Evolutionary conservation across 2,888 invertebrate genomes (phyloP).

Genomic region (Caenorhabditis panamensis): DNA sequence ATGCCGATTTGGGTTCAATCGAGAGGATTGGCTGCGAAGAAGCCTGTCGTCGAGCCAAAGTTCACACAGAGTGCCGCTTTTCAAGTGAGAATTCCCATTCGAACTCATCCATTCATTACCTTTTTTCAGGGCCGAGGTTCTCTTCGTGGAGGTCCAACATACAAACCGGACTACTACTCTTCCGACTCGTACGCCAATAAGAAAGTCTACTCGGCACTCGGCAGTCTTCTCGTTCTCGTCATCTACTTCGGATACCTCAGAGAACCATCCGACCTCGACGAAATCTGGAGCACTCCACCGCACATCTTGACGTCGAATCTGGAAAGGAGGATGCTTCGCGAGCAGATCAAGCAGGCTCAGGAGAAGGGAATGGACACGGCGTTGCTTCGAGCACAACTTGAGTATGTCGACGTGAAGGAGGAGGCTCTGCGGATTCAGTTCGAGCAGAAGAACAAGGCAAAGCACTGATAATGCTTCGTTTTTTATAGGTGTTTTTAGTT

Average conservation of each 20-base stretch:
- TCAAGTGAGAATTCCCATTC: constrained; percentile 59
- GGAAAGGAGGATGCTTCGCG: constrained; percentile 74
- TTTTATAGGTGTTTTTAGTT: constrained; percentile 17
- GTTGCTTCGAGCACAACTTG: constrained; percentile 74
- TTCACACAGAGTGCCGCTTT: constrained; percentile 79
- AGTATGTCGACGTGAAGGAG: constrained; percentile 79
- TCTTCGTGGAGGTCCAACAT: constrained; percentile 40
- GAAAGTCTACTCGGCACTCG: constrained; percentile 70
- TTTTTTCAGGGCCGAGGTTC: constrained; percentile 61
- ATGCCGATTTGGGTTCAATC: constrained; percentile 11
- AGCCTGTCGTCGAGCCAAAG: constrained; percentile 63
- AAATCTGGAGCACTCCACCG: constrained; percentile 73
- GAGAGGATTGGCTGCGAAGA: constrained; percentile 41
- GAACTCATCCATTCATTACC: background rate
- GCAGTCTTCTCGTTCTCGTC: constrained; percentile 67
- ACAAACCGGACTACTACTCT: constrained; percentile 72
- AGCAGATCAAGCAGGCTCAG: constrained; percentile 74
- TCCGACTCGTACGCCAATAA: constrained; percentile 69
- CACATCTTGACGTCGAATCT: constrained; percentile 75
- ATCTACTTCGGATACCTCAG: constrained; percentile 77
- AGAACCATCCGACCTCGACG: constrained; percentile 77
- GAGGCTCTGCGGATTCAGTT: constrained; percentile 75
- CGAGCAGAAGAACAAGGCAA: constrained; percentile 60
- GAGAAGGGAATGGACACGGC: constrained; percentile 73
- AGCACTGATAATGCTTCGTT: constrained; percentile 8